phyloP scores from a whole-genome alignment of 1,140 invertebrate species.

The Drosophila lowei region DNA sequence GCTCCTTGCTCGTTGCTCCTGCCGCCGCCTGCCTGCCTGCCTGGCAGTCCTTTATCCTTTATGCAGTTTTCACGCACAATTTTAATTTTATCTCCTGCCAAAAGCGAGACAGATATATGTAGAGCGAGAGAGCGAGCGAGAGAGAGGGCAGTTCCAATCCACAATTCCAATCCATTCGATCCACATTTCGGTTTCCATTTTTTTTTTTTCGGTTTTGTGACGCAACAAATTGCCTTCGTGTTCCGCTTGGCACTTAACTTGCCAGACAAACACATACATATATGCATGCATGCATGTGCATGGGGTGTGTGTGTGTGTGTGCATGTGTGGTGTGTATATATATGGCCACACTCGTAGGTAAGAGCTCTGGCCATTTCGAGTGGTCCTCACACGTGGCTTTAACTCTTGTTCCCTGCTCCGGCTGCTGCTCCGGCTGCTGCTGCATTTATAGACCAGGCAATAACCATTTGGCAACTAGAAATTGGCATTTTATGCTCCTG shows the following conservation, averaged over 20 bases:
- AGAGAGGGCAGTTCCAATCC: background rate
- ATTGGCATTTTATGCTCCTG: slow-evolving; percentile 80
- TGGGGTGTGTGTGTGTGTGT: background rate
- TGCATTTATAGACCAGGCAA: slow-evolving; percentile 64
- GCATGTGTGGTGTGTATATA: slow-evolving; percentile 5
- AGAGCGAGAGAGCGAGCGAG: background rate
- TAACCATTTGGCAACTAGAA: slow-evolving; percentile 81
- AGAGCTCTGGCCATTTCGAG: slow-evolving; percentile 52
- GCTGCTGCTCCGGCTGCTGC: slow-evolving; percentile 13
- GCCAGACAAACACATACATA: slow-evolving; percentile 25
- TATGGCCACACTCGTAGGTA: slow-evolving; percentile 43
- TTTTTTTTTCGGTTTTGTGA: slow-evolving; percentile 33
- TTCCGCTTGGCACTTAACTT: slow-evolving; percentile 66
- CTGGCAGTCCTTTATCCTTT: slow-evolving; percentile 11
- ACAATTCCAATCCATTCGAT: slow-evolving; percentile 23
- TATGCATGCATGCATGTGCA: slow-evolving; percentile 11
- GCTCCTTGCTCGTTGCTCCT: slow-evolving; percentile 1
- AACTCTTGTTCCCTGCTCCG: slow-evolving; percentile 13
- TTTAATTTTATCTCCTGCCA: slow-evolving; percentile 60
- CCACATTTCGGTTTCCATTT: slow-evolving; percentile 28
- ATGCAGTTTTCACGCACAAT: slow-evolving; percentile 63
- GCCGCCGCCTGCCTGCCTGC: background rate
- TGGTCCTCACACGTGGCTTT: slow-evolving; percentile 53
- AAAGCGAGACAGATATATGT: background rate
- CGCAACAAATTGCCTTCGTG: slow-evolving; percentile 71